phyloP scores from a whole-genome alignment of 2,888 invertebrate genomes.

The Mythimna impura region DNA sequence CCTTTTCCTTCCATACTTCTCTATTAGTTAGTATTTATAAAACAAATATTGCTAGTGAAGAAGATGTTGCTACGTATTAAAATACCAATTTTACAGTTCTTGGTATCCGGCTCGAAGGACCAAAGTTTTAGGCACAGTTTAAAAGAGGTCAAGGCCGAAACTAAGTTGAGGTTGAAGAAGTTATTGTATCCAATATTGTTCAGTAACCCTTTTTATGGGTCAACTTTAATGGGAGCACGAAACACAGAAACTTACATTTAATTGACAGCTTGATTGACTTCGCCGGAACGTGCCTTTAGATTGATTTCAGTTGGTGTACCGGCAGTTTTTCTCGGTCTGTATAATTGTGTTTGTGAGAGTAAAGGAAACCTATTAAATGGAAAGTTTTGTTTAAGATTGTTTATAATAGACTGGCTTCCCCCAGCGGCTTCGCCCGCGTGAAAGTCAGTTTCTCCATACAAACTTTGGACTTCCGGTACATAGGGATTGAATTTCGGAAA shows the following conservation, averaged over 20 bases:
- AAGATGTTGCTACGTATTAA: background rate
- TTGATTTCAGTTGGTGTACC: constrained; percentile 2
- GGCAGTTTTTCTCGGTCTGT: background rate
- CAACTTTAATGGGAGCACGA: constrained; percentile 25
- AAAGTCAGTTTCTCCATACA: too few relatives aligned
- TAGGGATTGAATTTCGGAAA: too few relatives aligned
- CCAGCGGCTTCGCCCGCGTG: too few relatives aligned
- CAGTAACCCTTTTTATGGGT: constrained; percentile 34
- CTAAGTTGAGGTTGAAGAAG: constrained; percentile 25
- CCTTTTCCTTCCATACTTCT: too few relatives aligned
- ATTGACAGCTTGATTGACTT: constrained; percentile 47
- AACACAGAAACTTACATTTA: constrained; percentile 18
- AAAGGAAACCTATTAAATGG: background rate
- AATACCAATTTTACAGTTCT: background rate
- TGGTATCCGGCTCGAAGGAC: background rate
- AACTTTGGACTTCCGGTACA: too few relatives aligned
- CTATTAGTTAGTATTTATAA: too few relatives aligned
- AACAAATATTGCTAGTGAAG: background rate
- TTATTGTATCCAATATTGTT: constrained; percentile 32
- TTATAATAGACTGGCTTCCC: background rate
- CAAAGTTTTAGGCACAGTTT: constrained; percentile 6
- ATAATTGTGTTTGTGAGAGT: constrained; percentile 1
- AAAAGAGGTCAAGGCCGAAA: constrained; percentile 28
- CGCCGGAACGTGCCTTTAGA: constrained; percentile 16
- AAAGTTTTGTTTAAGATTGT: background rate